These are phyloP conservation scores for Morbakka virulenta DNA, from an alignment of 30 jellyfish, hydroid and myxozoan species.

Conservation along the genomic window DNA sequence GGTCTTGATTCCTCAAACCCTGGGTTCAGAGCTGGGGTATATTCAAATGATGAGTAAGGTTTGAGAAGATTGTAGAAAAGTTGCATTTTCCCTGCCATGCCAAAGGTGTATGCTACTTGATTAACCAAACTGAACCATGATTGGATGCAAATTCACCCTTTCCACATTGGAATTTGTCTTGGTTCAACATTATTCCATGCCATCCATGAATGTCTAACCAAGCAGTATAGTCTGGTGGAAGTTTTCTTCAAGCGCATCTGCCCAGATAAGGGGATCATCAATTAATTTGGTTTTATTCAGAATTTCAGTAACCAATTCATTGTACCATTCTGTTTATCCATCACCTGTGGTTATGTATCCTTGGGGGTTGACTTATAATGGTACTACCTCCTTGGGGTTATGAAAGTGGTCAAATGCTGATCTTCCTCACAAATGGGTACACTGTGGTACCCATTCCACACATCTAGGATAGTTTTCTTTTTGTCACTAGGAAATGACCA, in stretches of 20 bases:
- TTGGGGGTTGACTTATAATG: constrained; percentile 22
- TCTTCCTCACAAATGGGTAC: constrained; percentile 14
- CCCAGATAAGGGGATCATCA: constrained; percentile 55
- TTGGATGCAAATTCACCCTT: constrained; percentile 42
- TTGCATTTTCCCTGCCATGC: constrained; percentile 39
- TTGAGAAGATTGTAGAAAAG: constrained; percentile 48
- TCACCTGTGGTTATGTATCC: constrained; percentile 48
- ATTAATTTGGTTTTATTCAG: constrained; percentile 18
- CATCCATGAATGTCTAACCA: constrained; percentile 4
- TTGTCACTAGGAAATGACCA: constrained; percentile 30
- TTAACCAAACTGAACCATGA: constrained; percentile 69
- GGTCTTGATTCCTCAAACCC: constrained; percentile 18
- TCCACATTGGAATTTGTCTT: too few species aligned
- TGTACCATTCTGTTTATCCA: constrained; percentile 44
- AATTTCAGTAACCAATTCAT: constrained; percentile 7
- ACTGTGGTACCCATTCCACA: constrained; percentile 79
- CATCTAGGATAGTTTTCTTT: constrained; percentile 56
- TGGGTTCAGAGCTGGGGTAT: constrained; percentile 12
- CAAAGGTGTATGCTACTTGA: constrained; percentile 48
- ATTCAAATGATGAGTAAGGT: constrained; percentile 16
- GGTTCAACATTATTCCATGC: constrained; percentile 41
- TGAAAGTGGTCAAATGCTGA: constrained; percentile 32
- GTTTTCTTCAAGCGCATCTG: not conserved
- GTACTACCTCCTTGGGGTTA: constrained; percentile 66
- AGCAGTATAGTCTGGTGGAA: constrained; percentile 49